Conservation (phyloP, 2,888 invertebrate genomes). For the Morpho achilles region DNA sequence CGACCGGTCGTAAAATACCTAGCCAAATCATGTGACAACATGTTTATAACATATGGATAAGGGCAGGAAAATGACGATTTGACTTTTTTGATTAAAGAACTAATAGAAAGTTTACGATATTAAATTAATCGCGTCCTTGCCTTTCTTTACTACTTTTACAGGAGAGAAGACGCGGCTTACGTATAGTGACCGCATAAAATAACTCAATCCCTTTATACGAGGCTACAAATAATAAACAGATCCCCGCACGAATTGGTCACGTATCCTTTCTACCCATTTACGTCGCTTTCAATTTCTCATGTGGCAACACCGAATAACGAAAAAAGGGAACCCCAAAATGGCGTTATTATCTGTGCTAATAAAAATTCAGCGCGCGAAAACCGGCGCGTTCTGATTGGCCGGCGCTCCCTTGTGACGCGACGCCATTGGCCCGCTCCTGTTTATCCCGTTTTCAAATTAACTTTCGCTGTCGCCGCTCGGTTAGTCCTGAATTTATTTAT, state of each 20-base stretch:
- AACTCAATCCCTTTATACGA: constrained; percentile 9
- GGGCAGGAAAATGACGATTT: no score
- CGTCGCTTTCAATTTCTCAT: constrained; percentile 49
- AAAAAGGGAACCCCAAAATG: constrained; percentile 68
- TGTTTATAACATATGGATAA: no score
- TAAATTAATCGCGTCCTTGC: no score
- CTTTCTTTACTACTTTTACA: no score
- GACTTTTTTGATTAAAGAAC: no score
- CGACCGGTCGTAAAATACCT: no score
- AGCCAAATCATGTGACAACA: no score
- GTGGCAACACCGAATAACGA: constrained; percentile 35
- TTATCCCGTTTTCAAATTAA: constrained; percentile 79
- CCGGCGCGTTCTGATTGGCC: constrained; percentile 62
- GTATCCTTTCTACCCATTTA: constrained; percentile 43
- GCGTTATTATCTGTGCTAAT: constrained; percentile 76
- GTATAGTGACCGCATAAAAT: constrained; percentile 4
- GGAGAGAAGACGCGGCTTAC: no score
- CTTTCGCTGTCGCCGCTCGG: constrained; percentile 68
- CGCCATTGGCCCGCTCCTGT: constrained; percentile 64
- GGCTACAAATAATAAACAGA: constrained; percentile 17
- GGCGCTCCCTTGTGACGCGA: constrained; percentile 52
- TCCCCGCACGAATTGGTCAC: constrained; percentile 40
- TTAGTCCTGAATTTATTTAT: constrained; percentile 61
- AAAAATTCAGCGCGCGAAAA: constrained; percentile 79
- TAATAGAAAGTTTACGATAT: no score